Percentiles rank a stretch among this genome's conserved stretches.
Conservation (phyloP, 2,797 vertebrate genomes). For the Sciurus carolinensis region DNA sequence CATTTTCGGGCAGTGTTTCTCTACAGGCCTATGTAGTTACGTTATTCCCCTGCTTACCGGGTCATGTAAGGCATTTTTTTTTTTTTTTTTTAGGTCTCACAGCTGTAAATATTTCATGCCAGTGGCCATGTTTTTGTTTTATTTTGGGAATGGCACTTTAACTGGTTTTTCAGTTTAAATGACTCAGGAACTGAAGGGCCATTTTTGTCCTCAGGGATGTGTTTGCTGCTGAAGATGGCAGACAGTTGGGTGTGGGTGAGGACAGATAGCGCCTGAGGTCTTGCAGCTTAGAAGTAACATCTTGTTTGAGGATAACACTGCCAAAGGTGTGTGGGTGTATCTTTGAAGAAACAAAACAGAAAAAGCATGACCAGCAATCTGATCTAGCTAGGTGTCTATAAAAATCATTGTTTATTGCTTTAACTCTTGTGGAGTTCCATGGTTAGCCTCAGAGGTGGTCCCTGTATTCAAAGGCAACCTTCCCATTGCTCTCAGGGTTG, state of each 20-base stretch:
- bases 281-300: slow-evolving; percentile 77
- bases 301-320: slow-evolving; percentile 81
- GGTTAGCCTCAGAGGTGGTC: background rate
- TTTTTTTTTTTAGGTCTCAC: slow-evolving; percentile 26
- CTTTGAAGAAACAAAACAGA: slow-evolving; percentile 79
- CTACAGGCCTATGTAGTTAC: background rate
- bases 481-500: background rate
- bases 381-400: slow-evolving; percentile 64
- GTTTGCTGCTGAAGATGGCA: slow-evolving; percentile 79
- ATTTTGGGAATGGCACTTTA: slow-evolving; percentile 82
- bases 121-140: slow-evolving; percentile 80
- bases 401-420: slow-evolving; percentile 61
- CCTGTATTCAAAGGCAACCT: slow-evolving; percentile 23
- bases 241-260: slow-evolving; percentile 83
- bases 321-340: slow-evolving; percentile 78
- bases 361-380: slow-evolving; percentile 72
- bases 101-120: slow-evolving; percentile 82
- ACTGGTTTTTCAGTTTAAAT: slow-evolving; percentile 73
- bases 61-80: slow-evolving; percentile 61
- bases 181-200: slow-evolving; percentile 76
- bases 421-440: background rate
- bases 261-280: slow-evolving; percentile 79
- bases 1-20: background rate
- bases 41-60: background rate
- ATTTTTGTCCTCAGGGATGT: slow-evolving; percentile 80